A percentile compares a stretch with the other conserved stretches of the same genome.
Conservation (phyloP, 2,113 vertebrate genomes). For the Verasper variegatus region DNA sequence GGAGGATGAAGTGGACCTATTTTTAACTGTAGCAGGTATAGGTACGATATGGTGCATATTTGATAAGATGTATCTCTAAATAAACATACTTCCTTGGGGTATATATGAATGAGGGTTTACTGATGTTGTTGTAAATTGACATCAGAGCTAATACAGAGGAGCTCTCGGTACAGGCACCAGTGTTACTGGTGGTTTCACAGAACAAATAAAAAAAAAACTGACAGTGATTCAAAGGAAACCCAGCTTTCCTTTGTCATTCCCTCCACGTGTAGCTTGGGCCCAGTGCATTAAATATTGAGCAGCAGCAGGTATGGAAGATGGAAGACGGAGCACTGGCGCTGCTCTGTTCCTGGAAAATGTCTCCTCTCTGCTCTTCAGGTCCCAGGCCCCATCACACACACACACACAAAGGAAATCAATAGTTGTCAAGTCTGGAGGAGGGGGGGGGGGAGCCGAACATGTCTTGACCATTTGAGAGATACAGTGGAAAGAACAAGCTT, state of each 20-base stretch:
- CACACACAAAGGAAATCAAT: conserved; percentile 53
- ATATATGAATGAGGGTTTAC: neutral
- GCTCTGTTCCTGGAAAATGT: conserved; percentile 53
- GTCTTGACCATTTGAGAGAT: conserved; percentile 7
- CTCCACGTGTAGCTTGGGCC: neutral
- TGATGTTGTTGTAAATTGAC: neutral
- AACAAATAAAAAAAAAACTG: neutral
- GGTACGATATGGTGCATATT: conserved; percentile 14
- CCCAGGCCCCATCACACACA: conserved; percentile 25
- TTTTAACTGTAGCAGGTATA: conserved; percentile 15
- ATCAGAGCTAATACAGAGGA: neutral
- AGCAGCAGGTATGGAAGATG: conserved; percentile 51
- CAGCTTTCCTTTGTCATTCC: neutral
- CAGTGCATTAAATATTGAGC: conserved; percentile 60
- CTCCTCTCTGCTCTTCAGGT: conserved; percentile 37
- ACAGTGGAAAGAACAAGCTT: neutral
- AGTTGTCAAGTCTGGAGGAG: neutral
- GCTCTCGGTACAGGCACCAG: neutral
- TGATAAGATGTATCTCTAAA: neutral
- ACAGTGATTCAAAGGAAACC: neutral
- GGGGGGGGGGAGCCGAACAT: neutral
- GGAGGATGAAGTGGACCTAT: conserved; percentile 1
- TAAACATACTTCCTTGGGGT: neutral
- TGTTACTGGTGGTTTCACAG: conserved; percentile 3
- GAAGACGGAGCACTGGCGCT: conserved; percentile 1